phyloP scores from a whole-genome alignment of 2,113 vertebrate genomes.

The Eidolon helvum region DNA sequence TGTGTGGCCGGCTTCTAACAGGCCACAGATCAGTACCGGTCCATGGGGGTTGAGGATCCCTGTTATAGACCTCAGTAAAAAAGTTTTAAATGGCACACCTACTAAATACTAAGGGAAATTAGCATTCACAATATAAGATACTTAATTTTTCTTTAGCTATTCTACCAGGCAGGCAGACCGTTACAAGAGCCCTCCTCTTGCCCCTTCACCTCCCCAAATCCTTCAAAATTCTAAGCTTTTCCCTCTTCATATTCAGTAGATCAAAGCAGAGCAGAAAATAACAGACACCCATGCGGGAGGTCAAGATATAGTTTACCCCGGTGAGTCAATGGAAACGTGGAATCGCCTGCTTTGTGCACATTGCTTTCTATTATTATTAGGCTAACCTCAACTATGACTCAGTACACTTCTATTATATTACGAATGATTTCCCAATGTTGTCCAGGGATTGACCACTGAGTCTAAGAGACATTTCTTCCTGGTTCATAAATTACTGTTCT shows the following conservation, averaged over 20 bases:
- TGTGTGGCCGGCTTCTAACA: too few species aligned
- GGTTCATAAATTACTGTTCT: neutral
- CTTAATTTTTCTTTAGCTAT: neutral
- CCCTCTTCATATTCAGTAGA: neutral
- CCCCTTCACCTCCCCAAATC: neutral
- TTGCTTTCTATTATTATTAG: neutral
- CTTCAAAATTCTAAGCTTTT: neutral
- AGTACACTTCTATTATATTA: neutral
- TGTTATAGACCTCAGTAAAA: neutral
- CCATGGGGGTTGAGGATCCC: too few species aligned
- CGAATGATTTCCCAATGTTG: neutral
- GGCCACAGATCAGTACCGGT: too few species aligned
- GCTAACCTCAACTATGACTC: conserved; percentile 38
- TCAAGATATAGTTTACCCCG: neutral
- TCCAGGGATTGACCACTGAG: neutral
- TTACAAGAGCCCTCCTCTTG: neutral
- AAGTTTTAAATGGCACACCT: neutral
- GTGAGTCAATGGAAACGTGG: neutral
- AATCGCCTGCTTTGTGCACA: neutral
- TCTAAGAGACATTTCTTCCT: conserved; percentile 21
- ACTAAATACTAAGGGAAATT: neutral
- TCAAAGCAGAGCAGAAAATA: neutral
- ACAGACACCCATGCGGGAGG: neutral
- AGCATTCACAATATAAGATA: neutral
- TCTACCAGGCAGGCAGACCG: neutral